These are phyloP conservation scores for Camponotus floridanus DNA, from an alignment of 1,140 invertebrate species.

Conservation along the genomic window DNA sequence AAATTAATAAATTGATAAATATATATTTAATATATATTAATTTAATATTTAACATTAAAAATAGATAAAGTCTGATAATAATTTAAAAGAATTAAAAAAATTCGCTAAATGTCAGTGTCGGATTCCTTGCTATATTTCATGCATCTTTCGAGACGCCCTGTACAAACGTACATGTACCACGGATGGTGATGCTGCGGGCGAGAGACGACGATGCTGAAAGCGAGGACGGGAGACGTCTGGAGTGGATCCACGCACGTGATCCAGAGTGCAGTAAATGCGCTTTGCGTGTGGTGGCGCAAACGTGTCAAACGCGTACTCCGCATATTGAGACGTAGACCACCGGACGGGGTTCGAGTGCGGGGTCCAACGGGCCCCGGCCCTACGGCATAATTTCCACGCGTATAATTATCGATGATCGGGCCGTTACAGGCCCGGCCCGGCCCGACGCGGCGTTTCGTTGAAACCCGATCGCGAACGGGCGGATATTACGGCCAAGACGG, in stretches of 20 bases:
- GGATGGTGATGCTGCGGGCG: neutral
- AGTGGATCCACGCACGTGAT: slow-evolving; percentile 39
- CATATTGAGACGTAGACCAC: slow-evolving; percentile 76
- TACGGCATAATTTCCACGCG: slow-evolving; percentile 71
- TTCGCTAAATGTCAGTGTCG: neutral
- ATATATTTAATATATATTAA: no score
- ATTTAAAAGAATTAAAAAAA: neutral
- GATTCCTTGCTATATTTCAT: neutral
- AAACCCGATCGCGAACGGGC: slow-evolving; percentile 52
- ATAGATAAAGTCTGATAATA: neutral
- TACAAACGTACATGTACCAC: neutral
- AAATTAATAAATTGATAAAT: no score
- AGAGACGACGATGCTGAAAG: neutral
- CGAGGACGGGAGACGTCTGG: neutral
- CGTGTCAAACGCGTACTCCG: slow-evolving; percentile 43
- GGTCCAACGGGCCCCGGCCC: slow-evolving; percentile 30
- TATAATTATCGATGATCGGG: slow-evolving; percentile 74
- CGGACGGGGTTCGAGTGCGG: slow-evolving; percentile 58
- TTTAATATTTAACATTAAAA: neutral
- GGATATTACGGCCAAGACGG: neutral
- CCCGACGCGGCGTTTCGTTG: slow-evolving; percentile 27
- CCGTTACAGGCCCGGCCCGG: slow-evolving; percentile 36
- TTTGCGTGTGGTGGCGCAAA: slow-evolving; percentile 53
- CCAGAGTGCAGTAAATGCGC: slow-evolving; percentile 43
- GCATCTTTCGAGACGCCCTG: neutral